Base-by-base conservation (phyloP, 64 coral and sea anemone species). In the Astreopora myriophthalma region DNA sequence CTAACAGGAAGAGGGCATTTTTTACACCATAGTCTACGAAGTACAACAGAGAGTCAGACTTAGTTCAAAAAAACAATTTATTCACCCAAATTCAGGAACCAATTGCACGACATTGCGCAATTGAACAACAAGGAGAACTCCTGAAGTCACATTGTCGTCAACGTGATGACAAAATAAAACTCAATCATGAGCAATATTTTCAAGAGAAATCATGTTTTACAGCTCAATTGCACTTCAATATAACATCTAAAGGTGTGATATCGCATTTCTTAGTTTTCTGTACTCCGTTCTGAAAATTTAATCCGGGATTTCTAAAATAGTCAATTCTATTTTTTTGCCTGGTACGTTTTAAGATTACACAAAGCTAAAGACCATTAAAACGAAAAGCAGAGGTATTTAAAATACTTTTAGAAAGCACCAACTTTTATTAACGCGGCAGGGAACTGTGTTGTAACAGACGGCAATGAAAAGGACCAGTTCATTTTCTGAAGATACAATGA, bases 121-220 rank as follows among this genome's bases (percentile, higher is more conserved):
- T 35, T 36, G 11, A 66, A 11, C 34, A 64, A 83, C 37, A 83
- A 83, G 61, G 35, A 66, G 55, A 65, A 13, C 61, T 19, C 22
- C 29, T 40, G 34, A 82, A 83, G 79, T 83, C 79, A 83, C 79
- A 57, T 83, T 37, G 65, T 64, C 34, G 48, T 65, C 55, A 25
- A 61, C 37, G 34, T 61, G 79, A 83, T 57, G 61, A 63, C 61
- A 64, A 64, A 64, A 64, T 83, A 39, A 33, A 25, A 31, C 79
- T 64, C 32, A 4, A 65, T 63, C 20, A 83, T 83, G 34, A 83
- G 33, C 37, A 64, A 64, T 62, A 23, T 63, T 83, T 34, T 61
- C 48, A 61, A 80, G 22, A 80, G 14, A 80, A 80, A 80, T 80
- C 48, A 23, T 33, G 29, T 37, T 83, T 77, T 36, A 32, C 57